Conservation (phyloP, 2,113 vertebrate genomes). For the Clinocottus analis region DNA sequence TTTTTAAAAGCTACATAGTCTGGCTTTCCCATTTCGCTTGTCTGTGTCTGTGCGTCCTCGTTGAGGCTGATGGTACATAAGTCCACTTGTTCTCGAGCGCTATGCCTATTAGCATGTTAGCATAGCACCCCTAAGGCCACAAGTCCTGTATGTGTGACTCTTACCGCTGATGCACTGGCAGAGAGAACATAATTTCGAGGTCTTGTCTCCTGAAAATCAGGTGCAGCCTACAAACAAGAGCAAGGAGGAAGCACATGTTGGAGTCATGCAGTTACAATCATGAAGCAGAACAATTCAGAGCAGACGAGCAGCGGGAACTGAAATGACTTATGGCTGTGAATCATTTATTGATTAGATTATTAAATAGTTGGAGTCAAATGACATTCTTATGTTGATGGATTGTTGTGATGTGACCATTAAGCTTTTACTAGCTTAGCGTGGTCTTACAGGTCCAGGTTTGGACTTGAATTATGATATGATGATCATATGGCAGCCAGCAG, state of each 20-base stretch:
- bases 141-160: conserved; percentile 46
- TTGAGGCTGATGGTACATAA: not conserved
- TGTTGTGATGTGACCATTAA: not conserved
- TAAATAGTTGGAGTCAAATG: not conserved
- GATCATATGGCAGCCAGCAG: not conserved
- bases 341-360: not conserved
- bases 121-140: not conserved
- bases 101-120: not conserved
- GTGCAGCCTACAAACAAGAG: conserved; percentile 88
- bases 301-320: not conserved
- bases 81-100: not conserved
- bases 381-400: not conserved
- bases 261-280: conserved; percentile 53
- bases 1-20: not conserved
- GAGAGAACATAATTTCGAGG: conserved; percentile 98
- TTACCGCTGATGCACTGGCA: conserved; percentile 98
- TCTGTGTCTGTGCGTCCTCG: not conserved
- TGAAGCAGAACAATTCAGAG: conserved; percentile 23
- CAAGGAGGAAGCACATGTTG: conserved; percentile 44
- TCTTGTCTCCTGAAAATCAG: conserved; percentile 99
- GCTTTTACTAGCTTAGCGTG: not conserved
- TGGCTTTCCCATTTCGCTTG: not conserved
- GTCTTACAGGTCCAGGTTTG: too few relatives aligned
- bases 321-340: not conserved
- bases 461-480: too few relatives aligned